Percentiles rank a stretch among this genome's conserved stretches.
These are phyloP conservation scores for Cactoblastis cactorum DNA, from an alignment of 2,888 invertebrate species.

Conservation along the genomic window DNA sequence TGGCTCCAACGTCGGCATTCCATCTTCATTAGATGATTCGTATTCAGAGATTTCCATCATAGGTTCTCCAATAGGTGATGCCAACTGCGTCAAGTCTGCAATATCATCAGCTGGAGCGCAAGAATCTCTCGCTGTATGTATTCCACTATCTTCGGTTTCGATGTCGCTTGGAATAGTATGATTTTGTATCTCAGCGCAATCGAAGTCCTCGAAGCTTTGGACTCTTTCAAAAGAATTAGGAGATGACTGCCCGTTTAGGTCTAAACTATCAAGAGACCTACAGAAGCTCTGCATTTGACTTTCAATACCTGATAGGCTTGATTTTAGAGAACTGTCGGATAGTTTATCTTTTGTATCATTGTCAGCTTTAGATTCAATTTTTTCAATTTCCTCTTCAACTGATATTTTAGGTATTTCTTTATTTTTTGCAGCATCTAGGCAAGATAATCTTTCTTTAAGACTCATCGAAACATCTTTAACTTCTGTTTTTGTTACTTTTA, in stretches of 20 bases:
- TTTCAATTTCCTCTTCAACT: slow-evolving; percentile 57
- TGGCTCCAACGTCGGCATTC: slow-evolving; percentile 41
- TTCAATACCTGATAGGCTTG: slow-evolving; percentile 65
- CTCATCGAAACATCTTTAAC: slow-evolving; percentile 74
- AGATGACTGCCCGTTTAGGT: slow-evolving; percentile 77
- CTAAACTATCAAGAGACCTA: slow-evolving; percentile 82
- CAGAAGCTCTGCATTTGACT: slow-evolving; percentile 81
- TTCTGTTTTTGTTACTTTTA: slow-evolving; percentile 56
- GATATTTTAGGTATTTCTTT: slow-evolving; percentile 71
- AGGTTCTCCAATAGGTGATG: slow-evolving; percentile 68
- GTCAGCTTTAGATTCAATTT: slow-evolving; percentile 39
- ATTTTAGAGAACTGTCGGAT: slow-evolving; percentile 55
- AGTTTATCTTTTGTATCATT: slow-evolving; percentile 45
- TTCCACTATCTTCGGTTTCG: slow-evolving; percentile 88
- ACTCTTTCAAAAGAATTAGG: slow-evolving; percentile 81
- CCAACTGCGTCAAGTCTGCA: slow-evolving; percentile 77
- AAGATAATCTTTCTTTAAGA: slow-evolving; percentile 73
- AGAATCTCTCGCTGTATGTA: slow-evolving; percentile 88
- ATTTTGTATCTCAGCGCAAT: slow-evolving; percentile 80
- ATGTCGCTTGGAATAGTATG: slow-evolving; percentile 80
- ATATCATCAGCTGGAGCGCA: slow-evolving; percentile 88
- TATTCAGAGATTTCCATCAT: slow-evolving; percentile 66
- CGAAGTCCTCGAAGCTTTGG: slow-evolving; percentile 82
- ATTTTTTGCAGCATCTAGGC: slow-evolving; percentile 72
- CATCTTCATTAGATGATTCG: slow-evolving; percentile 70